phyloP scores from a whole-genome alignment of 2,113 vertebrate genomes.

The Oncorhynchus kisutch region DNA sequence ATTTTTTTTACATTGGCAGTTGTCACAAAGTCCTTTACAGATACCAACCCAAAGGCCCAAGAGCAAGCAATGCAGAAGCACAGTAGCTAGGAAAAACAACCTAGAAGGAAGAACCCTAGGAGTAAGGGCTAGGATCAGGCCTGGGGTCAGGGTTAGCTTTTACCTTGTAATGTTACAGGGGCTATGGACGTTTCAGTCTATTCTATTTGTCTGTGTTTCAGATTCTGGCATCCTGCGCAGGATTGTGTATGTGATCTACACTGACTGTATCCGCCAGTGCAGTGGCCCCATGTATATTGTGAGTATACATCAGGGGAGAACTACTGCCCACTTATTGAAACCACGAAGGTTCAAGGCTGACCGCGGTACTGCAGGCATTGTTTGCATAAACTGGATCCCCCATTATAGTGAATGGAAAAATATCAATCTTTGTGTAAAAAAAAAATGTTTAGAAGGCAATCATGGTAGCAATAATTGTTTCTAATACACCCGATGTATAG shows the following conservation, averaged over 20 bases:
- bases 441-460: too few relatives aligned
- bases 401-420: too few relatives aligned
- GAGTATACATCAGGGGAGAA: conserved; percentile 57
- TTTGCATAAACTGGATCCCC: too few relatives aligned
- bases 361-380: too few relatives aligned
- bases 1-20: conserved; percentile 95
- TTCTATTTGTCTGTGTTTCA: conserved; percentile 49
- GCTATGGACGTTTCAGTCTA: neutral
- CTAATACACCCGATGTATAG: too few relatives aligned
- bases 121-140: neutral
- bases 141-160: neutral
- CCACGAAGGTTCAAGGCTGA: too few relatives aligned
- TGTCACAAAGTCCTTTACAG: conserved; percentile 54
- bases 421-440: too few relatives aligned
- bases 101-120: neutral
- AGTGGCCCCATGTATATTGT: conserved; percentile 96
- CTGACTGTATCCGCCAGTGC: conserved; percentile 91
- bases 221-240: conserved; percentile 86
- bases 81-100: too few relatives aligned
- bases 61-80: too few relatives aligned
- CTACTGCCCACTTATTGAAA: too few relatives aligned
- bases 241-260: conserved; percentile 88
- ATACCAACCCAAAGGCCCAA: too few relatives aligned
- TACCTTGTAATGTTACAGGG: neutral
- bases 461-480: too few relatives aligned